These are phyloP conservation scores for Parnassius apollo DNA, from an alignment of 2,888 invertebrate species.

Conservation along the genomic window DNA sequence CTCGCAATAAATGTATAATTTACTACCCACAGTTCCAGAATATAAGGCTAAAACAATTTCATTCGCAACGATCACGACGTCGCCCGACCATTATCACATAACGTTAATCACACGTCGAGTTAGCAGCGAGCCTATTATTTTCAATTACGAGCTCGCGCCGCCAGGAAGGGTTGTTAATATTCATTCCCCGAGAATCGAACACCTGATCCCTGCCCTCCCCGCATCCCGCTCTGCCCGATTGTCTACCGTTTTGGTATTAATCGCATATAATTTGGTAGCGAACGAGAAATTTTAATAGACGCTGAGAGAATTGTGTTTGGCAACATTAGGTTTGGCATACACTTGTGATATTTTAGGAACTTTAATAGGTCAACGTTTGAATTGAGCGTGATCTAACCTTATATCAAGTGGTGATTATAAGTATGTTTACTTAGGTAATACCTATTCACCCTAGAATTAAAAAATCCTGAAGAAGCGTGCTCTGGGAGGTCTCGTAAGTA, in stretches of 20 bases:
- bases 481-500: no score
- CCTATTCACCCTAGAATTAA: no score
- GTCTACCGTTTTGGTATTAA: constrained; percentile 52
- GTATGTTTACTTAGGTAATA: no score
- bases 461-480: no score
- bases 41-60: constrained; percentile 19
- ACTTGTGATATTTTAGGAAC: constrained; percentile 13
- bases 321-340: constrained; percentile 30
- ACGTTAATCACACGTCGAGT: constrained; percentile 61
- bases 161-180: constrained; percentile 77
- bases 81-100: constrained; percentile 50
- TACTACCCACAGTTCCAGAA: neutral
- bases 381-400: neutral
- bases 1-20: no score
- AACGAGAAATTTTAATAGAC: constrained; percentile 48
- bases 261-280: constrained; percentile 55
- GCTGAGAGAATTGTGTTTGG: constrained; percentile 36
- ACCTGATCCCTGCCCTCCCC: constrained; percentile 45
- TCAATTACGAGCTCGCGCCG: constrained; percentile 58
- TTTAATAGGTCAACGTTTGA: neutral
- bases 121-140: constrained; percentile 65
- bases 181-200: constrained; percentile 62
- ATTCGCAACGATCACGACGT: constrained; percentile 29
- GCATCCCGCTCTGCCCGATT: constrained; percentile 35
- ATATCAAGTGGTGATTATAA: no score